Evolutionary conservation across 2,797 vertebrate species (phyloP).

Genomic region (Pangasius krempfi): DNA sequence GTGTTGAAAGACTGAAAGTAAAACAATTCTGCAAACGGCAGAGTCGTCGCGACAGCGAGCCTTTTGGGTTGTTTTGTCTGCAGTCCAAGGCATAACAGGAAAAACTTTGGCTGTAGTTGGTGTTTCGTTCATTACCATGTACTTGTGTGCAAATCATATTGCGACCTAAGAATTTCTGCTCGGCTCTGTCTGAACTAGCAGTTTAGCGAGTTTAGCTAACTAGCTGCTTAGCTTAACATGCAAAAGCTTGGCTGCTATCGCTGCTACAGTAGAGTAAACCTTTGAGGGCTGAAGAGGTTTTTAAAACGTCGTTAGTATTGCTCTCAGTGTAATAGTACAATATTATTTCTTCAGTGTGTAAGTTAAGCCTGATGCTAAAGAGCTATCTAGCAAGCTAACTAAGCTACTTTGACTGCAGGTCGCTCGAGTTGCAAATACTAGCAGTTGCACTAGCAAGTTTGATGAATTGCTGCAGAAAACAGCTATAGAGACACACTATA

Average conservation of each 20-base stretch:
- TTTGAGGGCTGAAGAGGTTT: neutral
- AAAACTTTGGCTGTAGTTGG: neutral
- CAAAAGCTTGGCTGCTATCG: neutral
- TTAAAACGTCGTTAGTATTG: neutral
- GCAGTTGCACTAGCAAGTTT: neutral
- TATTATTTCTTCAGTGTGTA: neutral
- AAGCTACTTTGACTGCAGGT: neutral
- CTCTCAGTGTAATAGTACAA: neutral
- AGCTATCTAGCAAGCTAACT: neutral
- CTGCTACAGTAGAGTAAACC: neutral
- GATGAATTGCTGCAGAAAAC: neutral
- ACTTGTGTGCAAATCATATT: neutral
- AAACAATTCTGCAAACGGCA: neutral
- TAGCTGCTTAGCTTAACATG: neutral
- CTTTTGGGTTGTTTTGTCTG: neutral
- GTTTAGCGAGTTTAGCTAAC: conserved; percentile 19
- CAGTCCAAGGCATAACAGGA: neutral
- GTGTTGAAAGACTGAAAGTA: conserved; percentile 18
- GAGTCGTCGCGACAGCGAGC: neutral
- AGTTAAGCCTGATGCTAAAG: neutral
- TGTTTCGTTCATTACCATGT: conserved; percentile 11
- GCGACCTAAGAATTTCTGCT: conserved; percentile 21
- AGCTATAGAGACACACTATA: neutral
- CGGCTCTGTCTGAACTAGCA: neutral
- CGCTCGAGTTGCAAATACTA: neutral